A percentile compares a stretch with the other conserved stretches of the same genome.
phyloP scores from a whole-genome alignment of 2,888 invertebrate genomes.

The Cosmorhoe ocellata region DNA sequence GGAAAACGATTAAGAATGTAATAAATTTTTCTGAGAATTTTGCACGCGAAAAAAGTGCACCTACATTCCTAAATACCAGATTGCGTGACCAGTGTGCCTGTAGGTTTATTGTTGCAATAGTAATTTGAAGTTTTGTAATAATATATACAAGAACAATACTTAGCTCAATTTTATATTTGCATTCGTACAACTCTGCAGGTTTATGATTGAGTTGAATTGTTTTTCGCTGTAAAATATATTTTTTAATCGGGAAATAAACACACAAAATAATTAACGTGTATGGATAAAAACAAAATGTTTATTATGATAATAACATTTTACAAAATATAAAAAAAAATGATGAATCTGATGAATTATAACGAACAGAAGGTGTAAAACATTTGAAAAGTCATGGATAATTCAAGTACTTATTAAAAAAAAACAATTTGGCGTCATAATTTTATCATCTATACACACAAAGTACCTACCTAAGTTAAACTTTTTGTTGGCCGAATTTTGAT shows the following conservation, averaged over 20 bases:
- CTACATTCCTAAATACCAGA: conserved; percentile 59
- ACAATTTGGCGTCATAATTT: too few relatives aligned
- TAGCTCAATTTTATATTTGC: background rate
- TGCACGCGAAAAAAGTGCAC: conserved; percentile 54
- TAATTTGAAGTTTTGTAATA: conserved; percentile 20
- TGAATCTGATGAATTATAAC: too few relatives aligned
- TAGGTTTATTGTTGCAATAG: conserved; percentile 39
- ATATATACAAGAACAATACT: background rate
- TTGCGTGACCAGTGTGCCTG: conserved; percentile 63
- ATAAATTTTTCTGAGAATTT: conserved; percentile 58
- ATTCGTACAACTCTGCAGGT: background rate
- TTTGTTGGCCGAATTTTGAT: conserved; percentile 54
- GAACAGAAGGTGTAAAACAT: too few relatives aligned
- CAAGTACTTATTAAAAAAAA: too few relatives aligned
- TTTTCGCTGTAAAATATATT: too few relatives aligned
- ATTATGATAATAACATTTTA: too few relatives aligned
- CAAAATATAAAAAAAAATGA: too few relatives aligned
- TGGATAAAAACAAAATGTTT: too few relatives aligned
- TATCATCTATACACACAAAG: background rate
- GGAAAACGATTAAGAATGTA: conserved; percentile 35
- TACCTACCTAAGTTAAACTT: conserved; percentile 21
- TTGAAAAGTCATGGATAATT: too few relatives aligned
- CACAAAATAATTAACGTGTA: too few relatives aligned
- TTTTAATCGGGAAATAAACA: too few relatives aligned
- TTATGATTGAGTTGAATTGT: too few relatives aligned